Conservation (phyloP, 2,797 vertebrate genomes). For the Arctocebus calabarensis region DNA sequence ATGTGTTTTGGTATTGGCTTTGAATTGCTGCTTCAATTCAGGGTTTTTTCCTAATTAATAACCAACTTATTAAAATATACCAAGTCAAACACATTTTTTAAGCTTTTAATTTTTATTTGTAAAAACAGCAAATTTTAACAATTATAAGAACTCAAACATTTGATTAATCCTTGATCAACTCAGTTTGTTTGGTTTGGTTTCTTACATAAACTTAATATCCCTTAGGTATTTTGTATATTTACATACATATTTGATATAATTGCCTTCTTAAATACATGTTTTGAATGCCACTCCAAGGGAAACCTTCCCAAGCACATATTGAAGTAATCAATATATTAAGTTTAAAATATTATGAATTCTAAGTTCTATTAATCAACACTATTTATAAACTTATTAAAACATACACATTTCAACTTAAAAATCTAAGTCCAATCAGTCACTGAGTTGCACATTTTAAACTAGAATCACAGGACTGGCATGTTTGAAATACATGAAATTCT, state of each 20-base stretch:
- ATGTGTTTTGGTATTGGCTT: not conserved
- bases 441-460: slow-evolving; percentile 44
- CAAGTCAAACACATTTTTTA: not conserved
- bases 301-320: slow-evolving; percentile 4
- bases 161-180: not conserved
- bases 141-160: slow-evolving; percentile 8
- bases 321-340: not conserved
- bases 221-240: not conserved
- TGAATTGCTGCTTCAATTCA: slow-evolving; percentile 18
- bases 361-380: not conserved
- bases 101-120: slow-evolving; percentile 29
- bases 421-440: slow-evolving; percentile 6
- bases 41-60: not conserved
- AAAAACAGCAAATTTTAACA: slow-evolving; percentile 42
- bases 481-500: not conserved
- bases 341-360: slow-evolving; percentile 28
- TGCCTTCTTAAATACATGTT: slow-evolving; percentile 6
- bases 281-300: not conserved
- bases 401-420: slow-evolving; percentile 30
- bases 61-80: not conserved
- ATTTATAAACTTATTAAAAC: slow-evolving; percentile 36
- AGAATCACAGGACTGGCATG: not conserved
- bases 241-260: not conserved
- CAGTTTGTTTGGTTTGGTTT: not conserved
- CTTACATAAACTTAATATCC: slow-evolving; percentile 35